Conservation (phyloP, 2,113 vertebrate species). For the Reinhardtius hippoglossoides region DNA sequence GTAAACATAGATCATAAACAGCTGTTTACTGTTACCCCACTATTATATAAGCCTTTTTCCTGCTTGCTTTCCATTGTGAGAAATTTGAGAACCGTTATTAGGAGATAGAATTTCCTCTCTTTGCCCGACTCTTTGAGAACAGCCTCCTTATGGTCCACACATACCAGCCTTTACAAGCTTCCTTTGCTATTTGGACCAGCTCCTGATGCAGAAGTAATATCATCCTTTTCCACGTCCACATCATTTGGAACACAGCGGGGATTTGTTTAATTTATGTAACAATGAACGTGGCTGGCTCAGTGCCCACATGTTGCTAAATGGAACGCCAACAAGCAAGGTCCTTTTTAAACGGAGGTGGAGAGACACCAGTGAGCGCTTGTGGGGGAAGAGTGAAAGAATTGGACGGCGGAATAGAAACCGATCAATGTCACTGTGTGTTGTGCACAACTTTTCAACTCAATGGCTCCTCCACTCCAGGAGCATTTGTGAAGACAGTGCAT, state of each 20-base stretch:
- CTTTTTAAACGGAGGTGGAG: constrained; percentile 63
- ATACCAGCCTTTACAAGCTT: constrained; percentile 63
- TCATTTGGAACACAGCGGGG: constrained; percentile 69
- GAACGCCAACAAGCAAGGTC: constrained; percentile 71
- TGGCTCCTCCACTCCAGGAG: constrained; percentile 53
- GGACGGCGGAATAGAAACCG: constrained; percentile 62
- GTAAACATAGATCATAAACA: constrained; percentile 64
- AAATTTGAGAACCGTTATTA: constrained; percentile 68
- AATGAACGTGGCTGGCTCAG: constrained; percentile 69
- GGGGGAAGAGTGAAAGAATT: constrained; percentile 60
- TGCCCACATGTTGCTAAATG: constrained; percentile 70
- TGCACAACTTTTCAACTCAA: constrained; percentile 62
- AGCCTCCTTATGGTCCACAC: constrained; percentile 53
- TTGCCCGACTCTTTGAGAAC: constrained; percentile 47
- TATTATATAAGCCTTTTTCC: constrained; percentile 60
- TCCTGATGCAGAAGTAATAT: constrained; percentile 71
- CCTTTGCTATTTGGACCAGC: constrained; percentile 51
- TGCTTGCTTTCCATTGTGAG: constrained; percentile 68
- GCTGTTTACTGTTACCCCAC: constrained; percentile 68
- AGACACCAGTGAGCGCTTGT: constrained; percentile 65
- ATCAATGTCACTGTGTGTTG: constrained; percentile 74
- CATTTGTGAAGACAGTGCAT: constrained; percentile 60
- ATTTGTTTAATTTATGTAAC: constrained; percentile 79
- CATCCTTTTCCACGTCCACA: constrained; percentile 75
- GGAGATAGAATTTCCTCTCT: constrained; percentile 66